Conservation (phyloP, 2,113 vertebrate species). For the Hypanus sabinus region DNA sequence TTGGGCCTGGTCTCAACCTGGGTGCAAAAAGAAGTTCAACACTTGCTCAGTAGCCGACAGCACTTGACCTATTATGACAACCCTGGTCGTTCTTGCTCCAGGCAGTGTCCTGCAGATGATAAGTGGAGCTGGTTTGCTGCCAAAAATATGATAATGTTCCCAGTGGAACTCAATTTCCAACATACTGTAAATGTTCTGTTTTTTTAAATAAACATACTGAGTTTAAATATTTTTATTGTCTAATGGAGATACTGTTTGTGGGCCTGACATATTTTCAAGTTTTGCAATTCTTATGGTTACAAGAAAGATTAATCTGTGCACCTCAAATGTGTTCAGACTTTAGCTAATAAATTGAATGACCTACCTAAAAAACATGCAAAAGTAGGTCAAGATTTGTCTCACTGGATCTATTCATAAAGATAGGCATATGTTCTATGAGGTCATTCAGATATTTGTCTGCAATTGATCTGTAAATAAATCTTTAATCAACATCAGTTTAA, state of each 20-base stretch:
- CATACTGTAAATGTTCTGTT: background rate
- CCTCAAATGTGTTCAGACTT: background rate
- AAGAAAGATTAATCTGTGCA: background rate
- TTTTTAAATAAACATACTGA: background rate
- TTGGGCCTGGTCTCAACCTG: no score
- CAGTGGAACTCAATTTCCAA: background rate
- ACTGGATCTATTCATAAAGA: background rate
- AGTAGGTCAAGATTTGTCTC: slow-evolving; percentile 4
- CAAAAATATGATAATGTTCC: background rate
- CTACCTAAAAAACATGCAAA: background rate
- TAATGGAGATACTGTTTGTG: background rate
- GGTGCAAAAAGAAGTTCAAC: no score
- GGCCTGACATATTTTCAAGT: background rate
- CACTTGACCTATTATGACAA: no score
- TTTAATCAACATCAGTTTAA: slow-evolving; percentile 34
- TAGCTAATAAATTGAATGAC: background rate
- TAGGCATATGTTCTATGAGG: background rate
- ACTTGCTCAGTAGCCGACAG: no score
- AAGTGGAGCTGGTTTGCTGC: background rate
- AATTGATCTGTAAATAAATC: slow-evolving; percentile 37
- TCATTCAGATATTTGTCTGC: slow-evolving; percentile 34
- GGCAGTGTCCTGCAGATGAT: background rate
- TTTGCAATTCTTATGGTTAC: background rate
- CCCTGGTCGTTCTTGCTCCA: no score
- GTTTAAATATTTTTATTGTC: background rate